These are phyloP conservation scores for Exephanes ischioxanthus DNA, from an alignment of 2,888 invertebrate genomes.

Conservation along the genomic window DNA sequence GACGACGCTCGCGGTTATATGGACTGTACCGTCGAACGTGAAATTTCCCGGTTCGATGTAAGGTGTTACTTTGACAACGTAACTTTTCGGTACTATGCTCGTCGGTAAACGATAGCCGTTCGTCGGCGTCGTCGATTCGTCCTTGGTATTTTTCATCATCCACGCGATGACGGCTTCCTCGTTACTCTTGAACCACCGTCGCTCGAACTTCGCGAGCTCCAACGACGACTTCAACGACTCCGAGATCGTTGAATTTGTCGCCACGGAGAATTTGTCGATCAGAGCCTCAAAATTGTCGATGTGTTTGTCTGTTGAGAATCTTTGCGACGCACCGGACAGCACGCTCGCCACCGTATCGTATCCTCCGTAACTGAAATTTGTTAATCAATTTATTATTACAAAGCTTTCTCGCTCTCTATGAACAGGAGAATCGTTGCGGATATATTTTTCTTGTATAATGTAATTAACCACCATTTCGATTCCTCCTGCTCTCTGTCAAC, in stretches of 20 bases:
- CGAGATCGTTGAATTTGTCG: no score
- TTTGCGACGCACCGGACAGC: conserved; percentile 73
- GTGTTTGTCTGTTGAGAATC: conserved; percentile 73
- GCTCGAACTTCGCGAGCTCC: conserved; percentile 73
- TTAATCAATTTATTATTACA: not conserved
- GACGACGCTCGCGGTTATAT: conserved; percentile 69
- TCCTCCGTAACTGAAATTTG: conserved; percentile 73
- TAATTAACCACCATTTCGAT: no score
- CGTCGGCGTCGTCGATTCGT: conserved; percentile 37
- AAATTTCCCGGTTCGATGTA: conserved; percentile 84
- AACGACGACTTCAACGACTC: conserved; percentile 70
- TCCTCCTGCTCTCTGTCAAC: no score
- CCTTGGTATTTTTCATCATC: conserved; percentile 61
- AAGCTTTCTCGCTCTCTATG: no score
- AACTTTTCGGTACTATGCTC: conserved; percentile 86
- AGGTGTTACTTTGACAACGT: conserved; percentile 86
- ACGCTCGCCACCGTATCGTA: conserved; percentile 68
- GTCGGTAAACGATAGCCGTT: conserved; percentile 86
- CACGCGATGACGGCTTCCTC: conserved; percentile 63
- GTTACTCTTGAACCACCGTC: conserved; percentile 71
- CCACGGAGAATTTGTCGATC: conserved; percentile 63
- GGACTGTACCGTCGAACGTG: conserved; percentile 74
- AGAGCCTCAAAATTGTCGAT: conserved; percentile 71
- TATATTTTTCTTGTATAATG: no score
- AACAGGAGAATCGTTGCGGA: no score